A percentile compares a stretch with the other conserved stretches of the same genome.
Evolutionary conservation across 2,113 vertebrate genomes (phyloP).

Genomic region (Sinocyclocheilus grahami): DNA sequence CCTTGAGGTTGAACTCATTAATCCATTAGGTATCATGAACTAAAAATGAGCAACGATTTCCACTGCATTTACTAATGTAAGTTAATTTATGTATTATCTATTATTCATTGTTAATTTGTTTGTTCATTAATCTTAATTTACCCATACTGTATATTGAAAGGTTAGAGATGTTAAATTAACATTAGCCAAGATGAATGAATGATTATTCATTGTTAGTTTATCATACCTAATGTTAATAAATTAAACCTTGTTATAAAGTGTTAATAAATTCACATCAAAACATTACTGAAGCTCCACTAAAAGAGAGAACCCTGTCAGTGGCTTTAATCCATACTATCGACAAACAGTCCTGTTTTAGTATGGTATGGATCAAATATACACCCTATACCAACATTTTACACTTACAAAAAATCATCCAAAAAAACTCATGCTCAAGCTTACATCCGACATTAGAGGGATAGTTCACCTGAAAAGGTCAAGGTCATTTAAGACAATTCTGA

Average conservation of each 20-base stretch:
- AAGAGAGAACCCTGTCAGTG: not conserved
- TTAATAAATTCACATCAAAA: not conserved
- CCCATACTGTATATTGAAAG: not conserved
- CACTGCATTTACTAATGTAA: not conserved
- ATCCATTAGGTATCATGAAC: conserved; percentile 1
- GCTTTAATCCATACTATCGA: not conserved
- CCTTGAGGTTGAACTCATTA: not conserved
- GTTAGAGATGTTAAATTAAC: not conserved
- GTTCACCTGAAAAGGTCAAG: not conserved
- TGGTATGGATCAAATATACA: not conserved
- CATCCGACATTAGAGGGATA: not conserved
- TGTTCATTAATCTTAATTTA: not conserved
- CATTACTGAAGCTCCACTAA: not conserved
- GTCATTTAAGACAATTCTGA: not conserved
- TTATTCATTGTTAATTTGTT: not conserved
- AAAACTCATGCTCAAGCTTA: not conserved
- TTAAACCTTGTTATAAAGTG: not conserved
- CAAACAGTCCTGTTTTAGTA: not conserved
- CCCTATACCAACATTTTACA: not conserved
- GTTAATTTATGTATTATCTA: not conserved
- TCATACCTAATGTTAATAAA: conserved; percentile 7
- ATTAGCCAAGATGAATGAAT: not conserved
- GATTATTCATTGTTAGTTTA: not conserved
- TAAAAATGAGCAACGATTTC: not conserved
- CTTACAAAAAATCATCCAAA: not conserved